Conservation (phyloP, 1,140 invertebrate genomes). For the Panonychus citri region DNA sequence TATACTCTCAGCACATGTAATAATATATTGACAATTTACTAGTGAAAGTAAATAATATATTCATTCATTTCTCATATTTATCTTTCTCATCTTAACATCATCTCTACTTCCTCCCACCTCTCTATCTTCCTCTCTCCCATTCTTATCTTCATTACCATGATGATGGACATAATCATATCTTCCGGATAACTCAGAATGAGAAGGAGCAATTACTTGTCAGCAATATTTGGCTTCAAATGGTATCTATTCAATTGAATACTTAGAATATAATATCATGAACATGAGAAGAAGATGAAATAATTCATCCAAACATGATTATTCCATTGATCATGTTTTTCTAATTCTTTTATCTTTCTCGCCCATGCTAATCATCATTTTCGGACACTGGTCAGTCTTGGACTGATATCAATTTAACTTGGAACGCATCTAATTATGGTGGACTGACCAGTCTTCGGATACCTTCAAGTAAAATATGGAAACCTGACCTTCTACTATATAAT, state of each 20-base stretch:
- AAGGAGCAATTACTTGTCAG: slow-evolving; percentile 12
- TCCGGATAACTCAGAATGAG: slow-evolving; percentile 3
- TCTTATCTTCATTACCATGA: no score
- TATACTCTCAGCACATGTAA: no score
- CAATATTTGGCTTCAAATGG: slow-evolving; percentile 11
- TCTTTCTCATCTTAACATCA: no score
- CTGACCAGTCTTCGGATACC: slow-evolving; percentile 85
- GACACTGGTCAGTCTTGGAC: slow-evolving; percentile 70
- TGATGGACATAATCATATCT: neutral
- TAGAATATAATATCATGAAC: no score
- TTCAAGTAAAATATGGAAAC: slow-evolving; percentile 90
- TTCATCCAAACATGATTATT: no score
- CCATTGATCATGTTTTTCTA: no score
- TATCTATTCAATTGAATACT: neutral
- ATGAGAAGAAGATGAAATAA: neutral
- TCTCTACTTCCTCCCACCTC: no score
- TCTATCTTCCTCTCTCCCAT: no score
- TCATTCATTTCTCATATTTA: no score
- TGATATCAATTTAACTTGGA: slow-evolving; percentile 93
- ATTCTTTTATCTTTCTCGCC: no score
- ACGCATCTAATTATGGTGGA: slow-evolving; percentile 78
- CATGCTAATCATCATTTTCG: neutral
- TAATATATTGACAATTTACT: no score
- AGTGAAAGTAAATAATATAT: no score
- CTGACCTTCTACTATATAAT: slow-evolving; percentile 98